Base-by-base conservation (phyloP, 2,797 vertebrate genomes). In the Ispidina lecontei region DNA sequence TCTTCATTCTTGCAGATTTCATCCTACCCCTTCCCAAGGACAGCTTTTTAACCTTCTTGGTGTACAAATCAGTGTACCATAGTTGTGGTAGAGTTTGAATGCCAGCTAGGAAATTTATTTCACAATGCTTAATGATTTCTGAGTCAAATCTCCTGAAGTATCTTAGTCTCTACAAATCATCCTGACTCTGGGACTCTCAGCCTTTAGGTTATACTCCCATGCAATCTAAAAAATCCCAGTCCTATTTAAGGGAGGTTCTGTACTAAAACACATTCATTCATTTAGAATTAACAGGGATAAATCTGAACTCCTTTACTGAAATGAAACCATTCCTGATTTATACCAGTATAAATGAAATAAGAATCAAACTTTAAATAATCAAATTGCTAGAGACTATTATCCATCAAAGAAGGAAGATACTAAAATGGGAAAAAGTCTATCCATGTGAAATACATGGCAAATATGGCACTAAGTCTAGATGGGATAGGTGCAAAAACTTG, bases 61-160 rank as follows among this genome's bases (percentile, higher is more conserved):
- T 44, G 20, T 72, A 62, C 41, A 74, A 87, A 87, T 9, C 13
- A 33, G 41, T 37, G 60, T 47, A 37, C 6, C 35, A 64, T 26
- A 49, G 55, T 28, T 73, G 63, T 47, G 26, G 33, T 23, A 74
- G 59, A 79, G 81, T 85, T 81, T 70, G 47, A 87, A 60, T 74
- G 65, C 25, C 64, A 76, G 55, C 14, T 80, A 43, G 43, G 22
- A 94, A 83, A 93, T 91, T 89, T 92, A 87, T 93, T 87, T 79
- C 67, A 81, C 84, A 89, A 81, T 62, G 67, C 13, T 83, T 87
- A 91, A 85, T 78, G 85, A 92, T 89, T 89, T 87, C 65, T 94
- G 43, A 80, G 72, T 72, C 44, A 84, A 90, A 86, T 84, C 58
- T 85, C 58, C 65, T 85, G 73, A 95, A 93, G 88, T 79, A 80